phyloP scores from a whole-genome alignment of 1,140 invertebrate species.

The Danaus melanippus region DNA sequence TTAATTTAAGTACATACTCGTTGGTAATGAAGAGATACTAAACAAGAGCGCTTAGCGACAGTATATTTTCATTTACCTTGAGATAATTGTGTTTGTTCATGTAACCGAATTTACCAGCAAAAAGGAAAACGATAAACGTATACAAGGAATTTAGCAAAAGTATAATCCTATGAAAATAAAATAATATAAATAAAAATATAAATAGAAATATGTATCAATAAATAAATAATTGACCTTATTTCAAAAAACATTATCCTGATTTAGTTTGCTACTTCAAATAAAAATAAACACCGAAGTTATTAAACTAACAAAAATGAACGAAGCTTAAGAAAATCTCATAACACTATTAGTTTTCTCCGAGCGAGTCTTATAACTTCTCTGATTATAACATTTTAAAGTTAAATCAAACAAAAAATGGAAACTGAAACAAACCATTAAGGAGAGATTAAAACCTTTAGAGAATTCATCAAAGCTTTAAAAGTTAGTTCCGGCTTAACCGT shows the following conservation, averaged over 20 bases:
- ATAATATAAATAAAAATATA: too few species aligned
- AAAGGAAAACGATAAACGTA: constrained; percentile 9
- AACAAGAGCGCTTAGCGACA: constrained; percentile 20
- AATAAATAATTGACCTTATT: too few species aligned
- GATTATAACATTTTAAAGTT: constrained; percentile 26
- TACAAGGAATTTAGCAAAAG: too few species aligned
- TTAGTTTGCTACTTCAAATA: too few species aligned
- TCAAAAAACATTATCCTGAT: too few species aligned
- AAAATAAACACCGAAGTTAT: too few species aligned
- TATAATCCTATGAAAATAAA: too few species aligned
- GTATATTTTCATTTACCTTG: constrained; percentile 20
- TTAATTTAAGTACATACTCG: constrained; percentile 24
- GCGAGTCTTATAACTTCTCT: constrained; percentile 21
- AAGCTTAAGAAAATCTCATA: too few species aligned
- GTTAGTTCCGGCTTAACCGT: constrained; percentile 28
- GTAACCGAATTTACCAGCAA: constrained; percentile 20
- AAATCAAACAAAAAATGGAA: constrained; percentile 25
- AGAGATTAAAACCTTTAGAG: constrained; percentile 28
- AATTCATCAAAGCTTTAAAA: constrained; percentile 32
- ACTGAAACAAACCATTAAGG: constrained; percentile 29
- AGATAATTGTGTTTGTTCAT: constrained; percentile 24
- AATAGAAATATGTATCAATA: too few species aligned
- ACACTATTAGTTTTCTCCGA: constrained; percentile 3
- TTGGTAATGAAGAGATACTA: constrained; percentile 23
- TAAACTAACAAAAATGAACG: too few species aligned